A percentile compares a stretch with the other conserved stretches of the same genome.
phyloP scores from a whole-genome alignment of 2,113 vertebrate species.

The Peucedramus taeniatus region DNA sequence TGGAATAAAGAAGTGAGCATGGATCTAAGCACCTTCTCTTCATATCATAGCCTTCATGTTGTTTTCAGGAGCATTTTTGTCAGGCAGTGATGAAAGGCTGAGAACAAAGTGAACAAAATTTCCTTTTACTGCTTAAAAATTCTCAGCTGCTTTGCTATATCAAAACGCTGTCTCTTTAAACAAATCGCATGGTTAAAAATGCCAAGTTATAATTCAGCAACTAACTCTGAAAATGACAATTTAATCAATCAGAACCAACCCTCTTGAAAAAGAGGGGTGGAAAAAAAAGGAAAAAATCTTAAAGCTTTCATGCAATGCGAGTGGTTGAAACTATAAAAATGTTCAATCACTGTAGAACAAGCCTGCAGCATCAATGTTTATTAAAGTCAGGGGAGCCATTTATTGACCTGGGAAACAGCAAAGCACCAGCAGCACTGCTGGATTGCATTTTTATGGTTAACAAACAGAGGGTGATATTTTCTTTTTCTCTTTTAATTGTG shows the following conservation, averaged over 20 bases:
- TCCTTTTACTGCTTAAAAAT: constrained; percentile 48
- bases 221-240: constrained; percentile 64
- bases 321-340: constrained; percentile 61
- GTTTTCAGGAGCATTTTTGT: constrained; percentile 43
- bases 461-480: constrained; percentile 31
- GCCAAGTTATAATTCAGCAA: constrained; percentile 63
- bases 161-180: constrained; percentile 63
- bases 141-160: constrained; percentile 50
- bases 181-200: constrained; percentile 55
- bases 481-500: constrained; percentile 46
- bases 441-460: constrained; percentile 58
- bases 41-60: neutral
- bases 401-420: constrained; percentile 64
- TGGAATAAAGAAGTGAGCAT: neutral
- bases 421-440: constrained; percentile 45
- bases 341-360: constrained; percentile 64
- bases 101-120: constrained; percentile 48
- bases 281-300: neutral
- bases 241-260: constrained; percentile 70
- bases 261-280: neutral
- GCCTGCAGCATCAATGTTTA: constrained; percentile 61
- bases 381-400: constrained; percentile 60
- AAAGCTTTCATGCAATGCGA: constrained; percentile 39
- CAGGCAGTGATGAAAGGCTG: constrained; percentile 48
- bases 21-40: neutral